Percentiles rank a stretch among this genome's conserved stretches.
Evolutionary conservation across 2,113 vertebrate genomes (phyloP).

Genomic region (Aldabrachelys gigantea): DNA sequence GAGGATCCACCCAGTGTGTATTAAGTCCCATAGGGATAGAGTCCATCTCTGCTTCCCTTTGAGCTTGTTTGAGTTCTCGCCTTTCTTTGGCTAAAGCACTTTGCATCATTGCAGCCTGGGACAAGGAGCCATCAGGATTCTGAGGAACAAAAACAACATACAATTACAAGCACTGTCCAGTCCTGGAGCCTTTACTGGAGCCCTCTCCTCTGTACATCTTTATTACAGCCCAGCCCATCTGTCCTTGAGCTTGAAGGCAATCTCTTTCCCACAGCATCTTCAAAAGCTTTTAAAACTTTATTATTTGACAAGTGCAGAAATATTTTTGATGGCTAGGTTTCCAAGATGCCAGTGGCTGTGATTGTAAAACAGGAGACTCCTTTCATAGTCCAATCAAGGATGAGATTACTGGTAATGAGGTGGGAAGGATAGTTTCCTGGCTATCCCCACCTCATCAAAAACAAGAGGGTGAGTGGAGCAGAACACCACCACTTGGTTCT

Average conservation of each 20-base stretch:
- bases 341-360: accelerated
- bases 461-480: background rate
- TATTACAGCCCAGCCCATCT: background rate
- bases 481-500: background rate
- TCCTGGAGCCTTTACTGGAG: background rate
- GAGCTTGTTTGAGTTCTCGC: conserved; percentile 94
- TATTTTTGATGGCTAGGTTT: background rate
- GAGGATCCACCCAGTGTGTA: conserved; percentile 98
- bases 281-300: background rate
- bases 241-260: background rate
- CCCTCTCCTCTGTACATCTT: background rate
- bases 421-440: background rate
- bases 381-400: background rate
- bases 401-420: background rate
- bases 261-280: background rate
- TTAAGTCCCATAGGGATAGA: conserved; percentile 99
- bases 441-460: background rate
- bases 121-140: conserved; percentile 98
- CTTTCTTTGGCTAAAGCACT: conserved; percentile 97
- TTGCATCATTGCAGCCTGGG: conserved; percentile 99
- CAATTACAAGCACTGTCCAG: background rate
- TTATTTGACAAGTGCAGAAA: background rate
- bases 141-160: conserved; percentile 52
- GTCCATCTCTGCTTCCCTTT: conserved; percentile 98
- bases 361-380: background rate